Conservation (phyloP, 2,888 invertebrate genomes). For the Thyatira batis region DNA sequence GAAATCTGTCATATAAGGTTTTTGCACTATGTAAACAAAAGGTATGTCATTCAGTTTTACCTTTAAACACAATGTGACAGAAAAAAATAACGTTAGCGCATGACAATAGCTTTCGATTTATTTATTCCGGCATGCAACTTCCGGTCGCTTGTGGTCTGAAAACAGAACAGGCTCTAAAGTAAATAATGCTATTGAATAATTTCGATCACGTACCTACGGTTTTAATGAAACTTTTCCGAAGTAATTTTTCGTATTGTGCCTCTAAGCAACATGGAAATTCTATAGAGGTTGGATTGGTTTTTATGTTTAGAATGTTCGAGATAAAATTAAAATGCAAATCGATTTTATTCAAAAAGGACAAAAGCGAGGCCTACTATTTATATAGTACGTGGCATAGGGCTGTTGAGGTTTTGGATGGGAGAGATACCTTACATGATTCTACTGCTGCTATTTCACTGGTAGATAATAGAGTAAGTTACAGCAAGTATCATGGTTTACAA, state of each 20-base stretch:
- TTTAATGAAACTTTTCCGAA: slow-evolving; percentile 22
- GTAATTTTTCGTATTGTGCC: not conserved
- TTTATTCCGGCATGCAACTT: not conserved
- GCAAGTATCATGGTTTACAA: too few relatives aligned
- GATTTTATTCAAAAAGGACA: not conserved
- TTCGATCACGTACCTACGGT: slow-evolving; percentile 21
- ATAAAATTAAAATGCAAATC: not conserved
- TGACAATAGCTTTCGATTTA: not conserved
- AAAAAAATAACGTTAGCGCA: not conserved
- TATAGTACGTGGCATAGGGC: too few relatives aligned
- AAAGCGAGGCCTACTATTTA: too few relatives aligned
- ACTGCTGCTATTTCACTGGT: too few relatives aligned
- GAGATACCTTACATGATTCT: too few relatives aligned
- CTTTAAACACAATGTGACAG: too few relatives aligned
- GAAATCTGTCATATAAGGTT: too few relatives aligned
- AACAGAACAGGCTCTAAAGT: not conserved
- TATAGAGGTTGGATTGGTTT: not conserved
- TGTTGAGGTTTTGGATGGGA: too few relatives aligned
- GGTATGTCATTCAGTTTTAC: too few relatives aligned
- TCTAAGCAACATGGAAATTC: not conserved
- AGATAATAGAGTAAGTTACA: too few relatives aligned
- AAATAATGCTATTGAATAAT: slow-evolving; percentile 19
- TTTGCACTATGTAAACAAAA: too few relatives aligned
- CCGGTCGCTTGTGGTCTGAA: not conserved
- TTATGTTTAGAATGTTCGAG: not conserved